These are phyloP conservation scores for Hirtodrosophila trivittata DNA, from an alignment of 2,888 invertebrate genomes.

Conservation along the genomic window DNA sequence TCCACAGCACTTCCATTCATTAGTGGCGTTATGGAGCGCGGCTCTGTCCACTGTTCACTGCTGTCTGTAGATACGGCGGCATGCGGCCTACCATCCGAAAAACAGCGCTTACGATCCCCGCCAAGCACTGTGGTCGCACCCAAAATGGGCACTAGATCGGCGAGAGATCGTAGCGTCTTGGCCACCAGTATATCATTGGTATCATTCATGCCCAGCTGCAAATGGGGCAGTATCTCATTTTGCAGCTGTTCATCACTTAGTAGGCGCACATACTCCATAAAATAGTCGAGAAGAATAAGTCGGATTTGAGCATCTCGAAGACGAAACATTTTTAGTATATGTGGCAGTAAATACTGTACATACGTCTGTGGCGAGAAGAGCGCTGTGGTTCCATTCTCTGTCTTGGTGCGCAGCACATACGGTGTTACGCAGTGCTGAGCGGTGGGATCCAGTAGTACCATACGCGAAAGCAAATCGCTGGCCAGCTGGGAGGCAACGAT, in stretches of 20 bases:
- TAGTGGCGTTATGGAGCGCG: slow-evolving; percentile 83
- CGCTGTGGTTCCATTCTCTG: slow-evolving; percentile 85
- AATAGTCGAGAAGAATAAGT: slow-evolving; percentile 90
- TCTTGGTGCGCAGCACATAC: slow-evolving; percentile 85
- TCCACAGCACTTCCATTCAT: slow-evolving; percentile 68
- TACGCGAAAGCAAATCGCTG: slow-evolving; percentile 90
- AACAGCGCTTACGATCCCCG: slow-evolving; percentile 90
- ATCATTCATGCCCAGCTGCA: slow-evolving; percentile 94
- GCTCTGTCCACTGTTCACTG: slow-evolving; percentile 80
- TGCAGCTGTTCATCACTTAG: slow-evolving; percentile 91
- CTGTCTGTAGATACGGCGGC: slow-evolving; percentile 75
- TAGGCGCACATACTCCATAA: slow-evolving; percentile 89
- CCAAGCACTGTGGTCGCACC: slow-evolving; percentile 94
- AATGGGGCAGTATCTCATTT: slow-evolving; percentile 92
- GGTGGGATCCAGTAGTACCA: slow-evolving; percentile 92
- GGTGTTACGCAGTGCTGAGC: slow-evolving; percentile 86
- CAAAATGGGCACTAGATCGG: slow-evolving; percentile 91
- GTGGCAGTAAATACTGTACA: slow-evolving; percentile 90
- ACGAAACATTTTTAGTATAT: slow-evolving; percentile 91
- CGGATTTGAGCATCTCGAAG: slow-evolving; percentile 94
- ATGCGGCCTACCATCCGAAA: slow-evolving; percentile 92
- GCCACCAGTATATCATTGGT: slow-evolving; percentile 92
- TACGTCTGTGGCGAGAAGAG: slow-evolving; percentile 89
- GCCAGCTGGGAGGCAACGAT: slow-evolving; percentile 92
- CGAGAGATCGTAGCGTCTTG: slow-evolving; percentile 91